Conservation (phyloP, 2,888 invertebrate genomes). For the Tenthredo mesomela region DNA sequence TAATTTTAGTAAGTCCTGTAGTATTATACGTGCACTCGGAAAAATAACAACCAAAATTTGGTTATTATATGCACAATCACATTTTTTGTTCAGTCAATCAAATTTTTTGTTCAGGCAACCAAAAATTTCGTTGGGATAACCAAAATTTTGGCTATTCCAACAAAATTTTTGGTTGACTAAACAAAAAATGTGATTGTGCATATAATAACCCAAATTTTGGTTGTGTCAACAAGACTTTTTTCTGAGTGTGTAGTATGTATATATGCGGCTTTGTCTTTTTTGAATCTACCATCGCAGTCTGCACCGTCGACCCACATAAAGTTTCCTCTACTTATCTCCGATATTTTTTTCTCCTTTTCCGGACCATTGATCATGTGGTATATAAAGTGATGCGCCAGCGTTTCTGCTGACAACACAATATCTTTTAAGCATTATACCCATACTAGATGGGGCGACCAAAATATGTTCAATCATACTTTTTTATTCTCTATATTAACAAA, state of each 20-base stretch:
- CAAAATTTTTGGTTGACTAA: no score
- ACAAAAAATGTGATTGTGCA: no score
- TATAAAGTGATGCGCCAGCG: background rate
- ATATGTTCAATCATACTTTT: background rate
- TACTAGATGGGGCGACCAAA: background rate
- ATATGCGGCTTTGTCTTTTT: background rate
- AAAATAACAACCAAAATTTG: no score
- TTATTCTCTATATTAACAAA: background rate
- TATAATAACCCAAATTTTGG: no score
- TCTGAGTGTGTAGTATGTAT: no score
- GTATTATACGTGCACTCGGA: no score
- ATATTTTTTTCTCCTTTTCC: constrained; percentile 33
- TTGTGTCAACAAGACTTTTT: no score
- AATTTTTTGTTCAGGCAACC: no score
- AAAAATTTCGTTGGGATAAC: no score
- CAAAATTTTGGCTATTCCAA: no score
- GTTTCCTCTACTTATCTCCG: background rate
- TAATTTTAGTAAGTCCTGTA: background rate
- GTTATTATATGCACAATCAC: no score
- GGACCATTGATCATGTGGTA: constrained; percentile 6
- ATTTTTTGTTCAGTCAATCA: no score
- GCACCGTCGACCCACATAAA: background rate
- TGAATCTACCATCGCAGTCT: background rate
- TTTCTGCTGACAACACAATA: constrained; percentile 20
- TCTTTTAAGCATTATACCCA: constrained; percentile 2